Conservation (phyloP, 1,140 invertebrate species). For the Ceratoteleas bidentatus region DNA sequence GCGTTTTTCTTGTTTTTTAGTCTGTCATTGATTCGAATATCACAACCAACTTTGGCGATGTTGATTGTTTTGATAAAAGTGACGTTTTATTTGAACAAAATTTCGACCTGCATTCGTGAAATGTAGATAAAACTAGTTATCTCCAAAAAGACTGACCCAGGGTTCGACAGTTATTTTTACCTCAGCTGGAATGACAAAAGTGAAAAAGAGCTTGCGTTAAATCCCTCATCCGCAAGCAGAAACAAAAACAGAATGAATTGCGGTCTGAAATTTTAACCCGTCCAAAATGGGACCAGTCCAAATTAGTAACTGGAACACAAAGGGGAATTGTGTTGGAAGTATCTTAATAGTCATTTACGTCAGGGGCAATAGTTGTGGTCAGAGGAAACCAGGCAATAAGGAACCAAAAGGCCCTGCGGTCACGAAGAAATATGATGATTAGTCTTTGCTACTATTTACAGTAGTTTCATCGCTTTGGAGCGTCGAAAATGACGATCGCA, state of each 20-base stretch:
- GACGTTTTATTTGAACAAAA: background rate
- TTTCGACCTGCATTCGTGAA: background rate
- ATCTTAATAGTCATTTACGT: conserved; percentile 60
- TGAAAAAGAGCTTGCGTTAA: background rate
- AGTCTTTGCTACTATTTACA: conserved; percentile 57
- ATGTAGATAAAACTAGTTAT: background rate
- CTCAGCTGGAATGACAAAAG: background rate
- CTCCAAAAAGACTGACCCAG: background rate
- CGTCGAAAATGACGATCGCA: conserved; percentile 37
- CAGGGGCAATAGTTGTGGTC: conserved; percentile 53
- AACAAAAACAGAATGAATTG: background rate
- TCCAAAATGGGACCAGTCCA: background rate
- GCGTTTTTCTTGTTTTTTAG: conserved; percentile 17
- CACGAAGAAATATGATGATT: conserved; percentile 67
- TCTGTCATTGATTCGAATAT: conserved; percentile 47
- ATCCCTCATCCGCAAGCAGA: background rate
- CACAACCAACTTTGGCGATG: conserved; percentile 9
- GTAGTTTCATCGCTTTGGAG: conserved; percentile 52
- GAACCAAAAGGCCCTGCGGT: conserved; percentile 78
- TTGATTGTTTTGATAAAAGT: conserved; percentile 10
- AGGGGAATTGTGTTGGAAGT: conserved; percentile 45
- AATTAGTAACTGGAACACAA: conserved; percentile 6
- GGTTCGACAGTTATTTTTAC: background rate
- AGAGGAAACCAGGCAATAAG: conserved; percentile 73
- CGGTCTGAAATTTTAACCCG: background rate